phyloP scores from a whole-genome alignment of 1,140 invertebrate genomes.

The Drosophila takahashii region DNA sequence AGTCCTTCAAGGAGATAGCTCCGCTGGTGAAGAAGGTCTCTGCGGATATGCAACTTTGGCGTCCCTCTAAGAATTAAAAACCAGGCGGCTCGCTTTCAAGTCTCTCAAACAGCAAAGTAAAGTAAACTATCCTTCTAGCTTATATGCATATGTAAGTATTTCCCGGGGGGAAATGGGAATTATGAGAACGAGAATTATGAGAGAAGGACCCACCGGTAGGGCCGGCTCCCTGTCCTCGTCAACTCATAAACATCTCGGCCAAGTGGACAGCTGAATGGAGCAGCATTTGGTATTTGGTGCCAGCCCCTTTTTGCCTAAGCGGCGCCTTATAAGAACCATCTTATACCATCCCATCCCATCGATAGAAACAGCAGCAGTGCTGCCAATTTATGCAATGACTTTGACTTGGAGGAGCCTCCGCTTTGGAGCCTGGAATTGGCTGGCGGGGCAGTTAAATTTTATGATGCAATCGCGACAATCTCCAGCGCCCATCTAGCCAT shows the following conservation, averaged over 20 bases:
- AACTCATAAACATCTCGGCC: conserved; percentile 77
- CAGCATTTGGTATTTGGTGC: conserved; percentile 21
- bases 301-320: conserved; percentile 52
- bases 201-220: conserved; percentile 63
- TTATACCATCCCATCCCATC: conserved; percentile 12
- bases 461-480: conserved; percentile 79
- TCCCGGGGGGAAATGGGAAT: conserved; percentile 35
- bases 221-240: conserved; percentile 61
- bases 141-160: conserved; percentile 25
- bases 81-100: conserved; percentile 57
- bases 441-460: conserved; percentile 70
- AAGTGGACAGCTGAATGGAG: conserved; percentile 71
- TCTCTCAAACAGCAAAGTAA: not conserved
- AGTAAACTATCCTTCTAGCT: conserved; percentile 26
- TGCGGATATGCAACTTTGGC: conserved; percentile 83
- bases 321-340: conserved; percentile 73
- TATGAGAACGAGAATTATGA: conserved; percentile 59
- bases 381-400: conserved; percentile 77
- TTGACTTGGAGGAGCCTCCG: conserved; percentile 30
- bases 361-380: conserved; percentile 32
- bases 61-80: conserved; percentile 80
- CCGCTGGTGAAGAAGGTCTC: conserved; percentile 88
- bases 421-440: conserved; percentile 42
- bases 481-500: conserved; percentile 56
- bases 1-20: conserved; percentile 90